phyloP scores from a whole-genome alignment of 1,140 invertebrate genomes.

The Diachasmimorpha longicaudata region DNA sequence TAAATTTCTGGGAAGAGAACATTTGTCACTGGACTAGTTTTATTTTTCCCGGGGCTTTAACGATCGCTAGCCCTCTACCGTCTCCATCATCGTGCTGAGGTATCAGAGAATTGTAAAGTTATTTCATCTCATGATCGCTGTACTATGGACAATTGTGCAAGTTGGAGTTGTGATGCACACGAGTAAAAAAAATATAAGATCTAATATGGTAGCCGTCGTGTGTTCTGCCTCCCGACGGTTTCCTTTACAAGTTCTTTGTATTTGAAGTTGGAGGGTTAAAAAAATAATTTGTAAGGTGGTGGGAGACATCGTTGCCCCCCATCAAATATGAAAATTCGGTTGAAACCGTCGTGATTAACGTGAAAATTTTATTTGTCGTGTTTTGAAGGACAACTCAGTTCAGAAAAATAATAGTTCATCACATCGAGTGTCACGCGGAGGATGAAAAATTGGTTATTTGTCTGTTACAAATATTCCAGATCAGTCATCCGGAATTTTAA shows the following conservation, averaged over 20 bases:
- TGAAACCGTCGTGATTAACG: constrained; percentile 35
- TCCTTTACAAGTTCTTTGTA: constrained; percentile 34
- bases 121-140: too few relatives aligned
- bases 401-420: neutral
- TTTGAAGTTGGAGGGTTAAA: constrained; percentile 30
- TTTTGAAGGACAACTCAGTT: neutral
- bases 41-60: too few relatives aligned
- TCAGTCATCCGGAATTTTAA: neutral
- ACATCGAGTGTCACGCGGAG: neutral
- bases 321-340: constrained; percentile 56
- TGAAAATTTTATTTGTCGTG: constrained; percentile 32
- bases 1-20: too few relatives aligned
- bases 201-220: constrained; percentile 53
- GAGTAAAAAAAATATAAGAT: constrained; percentile 35
- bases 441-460: neutral
- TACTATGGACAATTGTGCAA: too few relatives aligned
- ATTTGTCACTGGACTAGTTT: too few relatives aligned
- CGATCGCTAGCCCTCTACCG: too few relatives aligned
- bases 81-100: too few relatives aligned
- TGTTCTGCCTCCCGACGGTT: constrained; percentile 34
- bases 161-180: too few relatives aligned
- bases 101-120: too few relatives aligned
- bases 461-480: neutral
- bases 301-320: neutral
- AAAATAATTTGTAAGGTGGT: constrained; percentile 16